A percentile compares a stretch with the other conserved stretches of the same genome.
These are phyloP conservation scores for Stomorhina lunata DNA, from an alignment of 2,888 invertebrate species.

Conservation along the genomic window DNA sequence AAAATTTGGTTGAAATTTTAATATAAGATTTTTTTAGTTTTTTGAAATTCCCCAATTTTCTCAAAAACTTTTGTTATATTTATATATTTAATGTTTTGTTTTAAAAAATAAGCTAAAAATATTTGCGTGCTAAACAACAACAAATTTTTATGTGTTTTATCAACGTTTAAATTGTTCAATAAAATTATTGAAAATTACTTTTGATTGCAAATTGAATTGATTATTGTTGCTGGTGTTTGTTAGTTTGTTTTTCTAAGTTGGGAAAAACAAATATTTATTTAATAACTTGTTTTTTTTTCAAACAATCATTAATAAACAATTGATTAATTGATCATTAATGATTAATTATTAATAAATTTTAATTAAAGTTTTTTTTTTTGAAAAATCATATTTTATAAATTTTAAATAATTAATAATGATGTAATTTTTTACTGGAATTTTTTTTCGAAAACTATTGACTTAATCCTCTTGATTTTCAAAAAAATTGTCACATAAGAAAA, in stretches of 20 bases:
- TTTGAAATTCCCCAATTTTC: background rate
- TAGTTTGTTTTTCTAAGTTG: background rate
- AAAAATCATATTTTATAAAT: background rate
- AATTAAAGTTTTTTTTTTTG: conserved; percentile 14
- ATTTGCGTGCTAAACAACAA: too few relatives aligned
- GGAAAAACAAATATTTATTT: conserved; percentile 46
- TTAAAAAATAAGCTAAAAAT: too few relatives aligned
- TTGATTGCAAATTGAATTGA: conserved; percentile 38
- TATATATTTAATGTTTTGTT: too few relatives aligned
- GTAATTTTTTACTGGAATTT: conserved; percentile 33
- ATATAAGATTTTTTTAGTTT: background rate
- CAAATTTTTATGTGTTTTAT: background rate
- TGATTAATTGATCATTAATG: conserved; percentile 46
- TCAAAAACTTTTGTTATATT: too few relatives aligned
- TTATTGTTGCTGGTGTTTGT: too few relatives aligned
- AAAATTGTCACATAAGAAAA: too few relatives aligned
- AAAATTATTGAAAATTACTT: conserved; percentile 62
- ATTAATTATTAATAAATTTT: conserved; percentile 54
- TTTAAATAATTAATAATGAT: conserved; percentile 33
- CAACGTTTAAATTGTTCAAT: conserved; percentile 53
- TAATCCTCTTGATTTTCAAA: conserved; percentile 5
- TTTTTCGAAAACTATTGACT: conserved; percentile 43
- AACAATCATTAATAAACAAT: conserved; percentile 25
- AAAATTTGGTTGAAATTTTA: too few relatives aligned
- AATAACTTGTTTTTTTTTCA: conserved; percentile 22